These are phyloP conservation scores for Micropterix aruncella DNA, from an alignment of 2,888 invertebrate genomes.

Conservation along the genomic window DNA sequence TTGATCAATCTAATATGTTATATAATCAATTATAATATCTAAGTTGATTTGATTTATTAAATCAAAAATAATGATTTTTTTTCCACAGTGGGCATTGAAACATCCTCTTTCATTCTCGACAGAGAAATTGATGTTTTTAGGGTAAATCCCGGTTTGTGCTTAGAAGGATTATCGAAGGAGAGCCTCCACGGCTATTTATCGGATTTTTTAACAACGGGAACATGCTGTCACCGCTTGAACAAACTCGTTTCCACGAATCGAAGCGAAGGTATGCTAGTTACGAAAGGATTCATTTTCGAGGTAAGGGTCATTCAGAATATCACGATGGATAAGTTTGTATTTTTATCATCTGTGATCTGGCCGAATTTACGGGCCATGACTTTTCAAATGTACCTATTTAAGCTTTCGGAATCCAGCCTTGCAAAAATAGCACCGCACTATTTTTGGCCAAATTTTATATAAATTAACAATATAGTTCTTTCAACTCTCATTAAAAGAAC, in stretches of 20 bases:
- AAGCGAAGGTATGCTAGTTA: constrained; percentile 24
- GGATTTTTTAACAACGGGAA: constrained; percentile 25
- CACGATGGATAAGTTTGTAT: no score
- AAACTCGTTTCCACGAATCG: constrained; percentile 27
- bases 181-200: constrained; percentile 26
- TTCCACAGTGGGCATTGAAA: constrained; percentile 41
- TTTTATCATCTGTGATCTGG: no score
- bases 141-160: constrained; percentile 27
- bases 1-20: no score
- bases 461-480: no score
- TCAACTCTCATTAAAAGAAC: no score
- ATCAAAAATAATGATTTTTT: constrained; percentile 1
- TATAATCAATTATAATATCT: no score
- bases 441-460: no score
- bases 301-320: no score
- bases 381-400: no score
- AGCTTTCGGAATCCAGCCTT: no score
- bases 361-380: no score
- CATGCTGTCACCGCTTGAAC: constrained; percentile 29
- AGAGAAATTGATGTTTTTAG: constrained; percentile 27
- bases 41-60: neutral
- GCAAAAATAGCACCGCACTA: no score
- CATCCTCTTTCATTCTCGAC: constrained; percentile 34
- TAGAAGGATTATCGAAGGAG: constrained; percentile 32
- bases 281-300: constrained; percentile 31